phyloP scores from a whole-genome alignment of 1,140 invertebrate species.

The Drosophila arizonae region DNA sequence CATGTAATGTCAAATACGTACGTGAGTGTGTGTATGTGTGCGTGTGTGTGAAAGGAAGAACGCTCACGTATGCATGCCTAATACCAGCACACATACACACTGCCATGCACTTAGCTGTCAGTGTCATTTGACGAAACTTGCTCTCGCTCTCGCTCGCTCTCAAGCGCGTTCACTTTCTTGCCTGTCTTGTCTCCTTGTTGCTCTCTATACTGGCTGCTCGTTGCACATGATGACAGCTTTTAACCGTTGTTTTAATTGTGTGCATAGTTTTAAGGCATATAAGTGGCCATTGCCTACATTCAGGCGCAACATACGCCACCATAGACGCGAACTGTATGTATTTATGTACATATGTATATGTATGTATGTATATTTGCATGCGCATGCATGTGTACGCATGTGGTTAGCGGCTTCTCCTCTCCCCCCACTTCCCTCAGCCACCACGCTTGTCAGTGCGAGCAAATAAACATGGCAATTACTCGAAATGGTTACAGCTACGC shows the following conservation, averaged over 20 bases:
- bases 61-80: conserved; percentile 37
- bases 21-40: conserved; percentile 2
- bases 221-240: conserved; percentile 21
- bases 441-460: conserved; percentile 30
- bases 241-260: conserved; percentile 44
- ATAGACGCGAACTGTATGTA: not conserved
- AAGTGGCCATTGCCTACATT: conserved; percentile 50
- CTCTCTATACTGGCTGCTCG: conserved; percentile 10
- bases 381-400: not conserved
- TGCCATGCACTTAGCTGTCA: conserved; percentile 22
- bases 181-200: not conserved
- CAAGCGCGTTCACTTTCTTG: not conserved
- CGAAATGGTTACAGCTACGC: conserved; percentile 39
- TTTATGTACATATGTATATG: not conserved
- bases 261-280: conserved; percentile 40
- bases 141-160: conserved; percentile 1
- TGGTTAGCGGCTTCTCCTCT: not conserved
- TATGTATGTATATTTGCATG: not conserved
- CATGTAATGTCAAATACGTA: not conserved
- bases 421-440: not conserved
- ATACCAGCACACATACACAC: conserved; percentile 17
- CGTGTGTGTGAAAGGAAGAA: conserved; percentile 29
- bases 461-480: conserved; percentile 68
- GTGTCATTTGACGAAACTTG: conserved; percentile 42
- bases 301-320: conserved; percentile 25